phyloP scores from a whole-genome alignment of 2,113 vertebrate genomes.

The Cebus imitator region DNA sequence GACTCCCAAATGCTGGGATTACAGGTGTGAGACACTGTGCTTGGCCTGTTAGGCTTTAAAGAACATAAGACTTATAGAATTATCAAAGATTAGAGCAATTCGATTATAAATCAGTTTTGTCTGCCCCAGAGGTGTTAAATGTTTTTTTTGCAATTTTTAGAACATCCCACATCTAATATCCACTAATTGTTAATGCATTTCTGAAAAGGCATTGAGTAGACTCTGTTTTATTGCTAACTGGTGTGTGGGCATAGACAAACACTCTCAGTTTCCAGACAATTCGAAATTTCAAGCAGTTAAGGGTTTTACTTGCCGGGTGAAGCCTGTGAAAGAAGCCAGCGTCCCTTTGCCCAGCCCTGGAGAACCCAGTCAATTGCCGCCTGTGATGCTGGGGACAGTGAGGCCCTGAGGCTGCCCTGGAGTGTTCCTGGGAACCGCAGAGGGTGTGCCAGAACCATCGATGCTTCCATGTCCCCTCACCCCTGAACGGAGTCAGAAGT shows the following conservation, averaged over 20 bases:
- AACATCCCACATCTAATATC: background rate
- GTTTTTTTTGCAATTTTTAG: background rate
- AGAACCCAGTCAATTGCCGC: fast-evolving
- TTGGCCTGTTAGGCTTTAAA: background rate
- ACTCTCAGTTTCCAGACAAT: background rate
- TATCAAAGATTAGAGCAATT: background rate
- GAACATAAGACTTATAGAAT: background rate
- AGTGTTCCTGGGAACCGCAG: background rate
- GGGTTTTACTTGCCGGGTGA: background rate
- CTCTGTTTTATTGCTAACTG: background rate
- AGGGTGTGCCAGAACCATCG: background rate
- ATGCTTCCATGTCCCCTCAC: too few species aligned
- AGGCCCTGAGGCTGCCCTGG: too few species aligned
- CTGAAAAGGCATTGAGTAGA: background rate
- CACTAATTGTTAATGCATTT: background rate
- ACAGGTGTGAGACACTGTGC: too few species aligned
- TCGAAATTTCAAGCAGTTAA: background rate
- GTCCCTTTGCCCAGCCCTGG: too few species aligned
- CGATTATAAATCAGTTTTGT: background rate
- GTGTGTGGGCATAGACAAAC: too few species aligned
- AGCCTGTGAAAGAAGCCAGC: background rate
- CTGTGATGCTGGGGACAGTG: too few species aligned
- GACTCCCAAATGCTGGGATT: too few species aligned
- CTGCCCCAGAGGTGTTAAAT: background rate
- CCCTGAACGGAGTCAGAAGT: too few species aligned